Base-by-base conservation (phyloP, 2,113 vertebrate genomes). In the Mastomys coucha region DNA sequence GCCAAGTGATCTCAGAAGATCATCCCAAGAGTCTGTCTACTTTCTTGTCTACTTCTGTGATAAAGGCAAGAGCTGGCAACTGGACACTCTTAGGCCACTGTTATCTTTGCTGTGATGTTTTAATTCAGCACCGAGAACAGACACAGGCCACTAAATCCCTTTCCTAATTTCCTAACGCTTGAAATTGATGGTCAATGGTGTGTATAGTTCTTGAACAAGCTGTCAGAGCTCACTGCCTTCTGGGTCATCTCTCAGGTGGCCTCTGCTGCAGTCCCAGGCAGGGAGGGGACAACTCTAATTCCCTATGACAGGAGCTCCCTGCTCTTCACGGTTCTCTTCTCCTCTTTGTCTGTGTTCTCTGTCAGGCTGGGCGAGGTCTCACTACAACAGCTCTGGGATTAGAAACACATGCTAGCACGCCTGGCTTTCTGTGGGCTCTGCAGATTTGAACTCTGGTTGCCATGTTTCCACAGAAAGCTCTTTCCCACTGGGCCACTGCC, bases 191-290 rank as follows among this genome's bases (percentile, higher is more conserved):
- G 67, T 13, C 31, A 13, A 16, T 69, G 31, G 31, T 7, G 67
- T 69, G 67, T 5, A 69, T 31, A 69, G 67, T 69, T 69, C 31
- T 33, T 33, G 31, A 31, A 69, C 67, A 16, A 33, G 67, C 5
- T 69, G 31, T 69, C 31, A 36, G 13, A 31, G 13, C 39, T 8
- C 45, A 4, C 17, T 45, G 45, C 42, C 28, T 77, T 69, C 70
- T 24, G 51, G 19, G 69, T 20, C 10, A 11, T 6, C 8, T 7
- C 20, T 63, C 22, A 45, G 0, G 0, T 39, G 78, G 53, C 22
- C 92, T 70, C 33, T 11, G 2, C 17, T 11, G 69, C 13, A 3
- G 53, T 33, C 22, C 33, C 13, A 28, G 56, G 51, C 45, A 31
- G 8, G 31, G 19, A 56, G 26, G 1, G 2, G 31, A 14, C 56